Evolutionary conservation across 2,113 vertebrate genomes (phyloP).

Genomic region (Sarotherodon lohbergeri): DNA sequence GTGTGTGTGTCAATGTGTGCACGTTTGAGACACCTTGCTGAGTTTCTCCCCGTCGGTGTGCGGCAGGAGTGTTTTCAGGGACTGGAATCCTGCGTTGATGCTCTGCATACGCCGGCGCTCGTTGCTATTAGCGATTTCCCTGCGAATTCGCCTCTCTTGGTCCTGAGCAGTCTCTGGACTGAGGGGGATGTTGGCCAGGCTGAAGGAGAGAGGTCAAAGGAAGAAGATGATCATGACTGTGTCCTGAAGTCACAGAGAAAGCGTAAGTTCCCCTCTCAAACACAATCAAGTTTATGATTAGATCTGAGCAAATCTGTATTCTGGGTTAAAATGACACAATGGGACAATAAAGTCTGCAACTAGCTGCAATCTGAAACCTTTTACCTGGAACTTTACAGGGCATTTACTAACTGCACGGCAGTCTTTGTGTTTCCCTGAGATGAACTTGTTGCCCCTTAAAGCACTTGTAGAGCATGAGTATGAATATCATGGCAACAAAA

Average conservation of each 20-base stretch:
- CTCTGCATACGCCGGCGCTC: conserved; percentile 98
- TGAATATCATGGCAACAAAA: background rate
- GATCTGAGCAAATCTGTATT: background rate
- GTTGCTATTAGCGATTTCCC: conserved; percentile 98
- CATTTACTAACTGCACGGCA: background rate
- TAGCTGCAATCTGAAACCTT: background rate
- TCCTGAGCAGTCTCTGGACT: conserved; percentile 96
- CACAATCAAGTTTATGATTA: background rate
- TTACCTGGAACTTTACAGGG: background rate
- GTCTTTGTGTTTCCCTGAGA: conserved; percentile 11
- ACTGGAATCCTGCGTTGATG: conserved; percentile 98
- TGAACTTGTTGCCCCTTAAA: conserved; percentile 14
- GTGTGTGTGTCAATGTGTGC: background rate
- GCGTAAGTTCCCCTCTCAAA: background rate
- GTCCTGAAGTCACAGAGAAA: background rate
- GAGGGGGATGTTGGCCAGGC: conserved; percentile 95
- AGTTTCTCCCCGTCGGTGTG: conserved; percentile 97
- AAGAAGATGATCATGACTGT: background rate
- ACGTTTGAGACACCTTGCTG: conserved; percentile 73
- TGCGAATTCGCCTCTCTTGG: conserved; percentile 93
- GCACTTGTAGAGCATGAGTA: background rate
- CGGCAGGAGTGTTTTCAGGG: conserved; percentile 96
- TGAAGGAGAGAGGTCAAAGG: conserved; percentile 17
- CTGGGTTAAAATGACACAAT: background rate
- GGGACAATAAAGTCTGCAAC: background rate